Conservation (phyloP, 2,888 invertebrate genomes). For the Rhamphomyia laevipes region DNA sequence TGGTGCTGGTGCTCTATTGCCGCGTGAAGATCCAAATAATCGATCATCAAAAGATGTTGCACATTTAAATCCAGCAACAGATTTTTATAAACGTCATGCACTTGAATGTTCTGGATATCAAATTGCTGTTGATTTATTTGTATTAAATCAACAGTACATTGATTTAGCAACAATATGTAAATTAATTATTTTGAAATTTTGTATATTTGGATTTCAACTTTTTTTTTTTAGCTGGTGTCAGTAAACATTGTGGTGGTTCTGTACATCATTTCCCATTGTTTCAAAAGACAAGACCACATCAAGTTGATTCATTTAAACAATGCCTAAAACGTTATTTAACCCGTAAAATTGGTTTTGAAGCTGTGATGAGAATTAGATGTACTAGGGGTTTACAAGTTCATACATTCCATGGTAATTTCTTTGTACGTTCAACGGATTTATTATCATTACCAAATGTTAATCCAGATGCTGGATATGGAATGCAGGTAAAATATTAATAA, state of each 20-base stretch:
- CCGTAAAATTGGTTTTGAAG: conserved; percentile 96
- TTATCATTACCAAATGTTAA: conserved; percentile 93
- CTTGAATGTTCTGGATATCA: conserved; percentile 95
- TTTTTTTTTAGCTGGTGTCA: conserved; percentile 62
- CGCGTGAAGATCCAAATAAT: conserved; percentile 79
- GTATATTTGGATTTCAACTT: not conserved
- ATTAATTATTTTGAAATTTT: not conserved
- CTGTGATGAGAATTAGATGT: conserved; percentile 94
- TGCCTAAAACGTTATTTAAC: conserved; percentile 81
- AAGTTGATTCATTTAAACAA: conserved; percentile 62
- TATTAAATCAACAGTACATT: conserved; percentile 84
- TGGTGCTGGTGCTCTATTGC: conserved; percentile 78
- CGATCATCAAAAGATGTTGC: conserved; percentile 70
- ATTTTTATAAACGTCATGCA: conserved; percentile 94
- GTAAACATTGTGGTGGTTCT: conserved; percentile 90
- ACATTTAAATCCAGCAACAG: conserved; percentile 87
- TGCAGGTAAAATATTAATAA: conserved; percentile 70
- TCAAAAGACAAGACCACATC: conserved; percentile 53
- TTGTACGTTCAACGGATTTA: conserved; percentile 94
- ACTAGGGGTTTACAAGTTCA: conserved; percentile 89
- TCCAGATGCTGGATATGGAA: conserved; percentile 95
- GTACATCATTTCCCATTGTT: conserved; percentile 88
- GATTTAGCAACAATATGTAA: conserved; percentile 88
- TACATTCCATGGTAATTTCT: conserved; percentile 99
- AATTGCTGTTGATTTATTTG: conserved; percentile 89